phyloP scores from a whole-genome alignment of 2,888 invertebrate genomes.

The Lycia hirtaria region DNA sequence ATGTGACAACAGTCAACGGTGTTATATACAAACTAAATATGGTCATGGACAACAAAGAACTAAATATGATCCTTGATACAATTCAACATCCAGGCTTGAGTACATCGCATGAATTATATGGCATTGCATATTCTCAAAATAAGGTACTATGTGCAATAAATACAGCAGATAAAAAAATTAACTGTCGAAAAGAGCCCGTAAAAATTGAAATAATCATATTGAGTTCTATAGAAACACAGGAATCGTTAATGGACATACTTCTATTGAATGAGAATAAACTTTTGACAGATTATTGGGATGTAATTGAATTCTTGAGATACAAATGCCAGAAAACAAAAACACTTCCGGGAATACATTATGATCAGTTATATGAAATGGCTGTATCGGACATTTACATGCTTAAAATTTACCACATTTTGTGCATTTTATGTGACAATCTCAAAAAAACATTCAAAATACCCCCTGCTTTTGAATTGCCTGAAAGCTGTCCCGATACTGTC shows the following conservation, averaged over 20 bases:
- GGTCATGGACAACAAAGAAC: conserved; percentile 24
- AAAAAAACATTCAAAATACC: conserved; percentile 49
- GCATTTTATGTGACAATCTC: conserved; percentile 54
- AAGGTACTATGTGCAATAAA: conserved; percentile 55
- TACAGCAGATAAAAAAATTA: conserved; percentile 57
- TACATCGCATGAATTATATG: conserved; percentile 56
- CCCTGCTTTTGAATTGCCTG: conserved; percentile 50
- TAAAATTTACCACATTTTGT: conserved; percentile 65
- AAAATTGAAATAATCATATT: conserved; percentile 62
- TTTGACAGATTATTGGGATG: conserved; percentile 66
- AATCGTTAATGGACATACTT: conserved; percentile 50
- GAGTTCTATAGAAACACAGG: conserved; percentile 44
- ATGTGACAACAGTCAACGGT: conserved; percentile 60
- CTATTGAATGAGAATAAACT: conserved; percentile 59
- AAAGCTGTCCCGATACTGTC: conserved; percentile 56
- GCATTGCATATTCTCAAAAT: conserved; percentile 59
- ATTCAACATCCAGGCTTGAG: conserved; percentile 38
- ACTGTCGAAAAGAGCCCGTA: conserved; percentile 56
- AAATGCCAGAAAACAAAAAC: conserved; percentile 61
- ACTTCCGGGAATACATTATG: conserved; percentile 57
- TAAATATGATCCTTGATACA: conserved; percentile 46
- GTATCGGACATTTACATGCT: conserved; percentile 59
- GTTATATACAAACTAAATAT: conserved; percentile 53
- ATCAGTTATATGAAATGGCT: conserved; percentile 51
- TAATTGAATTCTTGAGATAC: conserved; percentile 64